Conservation (phyloP, 2,888 invertebrate species). For the Sesamia inferens region DNA sequence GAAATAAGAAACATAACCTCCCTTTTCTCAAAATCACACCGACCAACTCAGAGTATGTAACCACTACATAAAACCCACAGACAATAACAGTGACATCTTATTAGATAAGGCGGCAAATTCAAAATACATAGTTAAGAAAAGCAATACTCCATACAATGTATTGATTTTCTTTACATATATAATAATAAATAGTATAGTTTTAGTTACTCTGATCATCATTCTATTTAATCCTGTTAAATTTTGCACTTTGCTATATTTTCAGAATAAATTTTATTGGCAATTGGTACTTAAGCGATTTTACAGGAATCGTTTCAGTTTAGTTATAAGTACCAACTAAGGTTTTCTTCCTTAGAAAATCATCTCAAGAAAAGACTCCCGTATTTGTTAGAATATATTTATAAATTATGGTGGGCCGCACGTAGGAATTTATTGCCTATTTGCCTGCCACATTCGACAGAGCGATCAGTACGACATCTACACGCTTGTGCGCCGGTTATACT, state of each 20-base stretch:
- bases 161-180: conserved; percentile 7
- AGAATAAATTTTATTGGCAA: neutral
- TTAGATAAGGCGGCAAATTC: too few relatives aligned
- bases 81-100: too few relatives aligned
- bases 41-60: too few relatives aligned
- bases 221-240: neutral
- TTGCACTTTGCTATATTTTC: neutral
- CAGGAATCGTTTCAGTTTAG: neutral
- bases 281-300: neutral
- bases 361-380: neutral
- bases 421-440: neutral
- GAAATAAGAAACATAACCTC: too few relatives aligned
- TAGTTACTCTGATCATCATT: neutral
- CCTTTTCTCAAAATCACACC: too few relatives aligned
- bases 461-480: neutral
- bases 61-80: too few relatives aligned
- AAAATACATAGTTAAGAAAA: too few relatives aligned
- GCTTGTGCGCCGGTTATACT: neutral
- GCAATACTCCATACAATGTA: too few relatives aligned
- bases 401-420: neutral
- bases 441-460: neutral
- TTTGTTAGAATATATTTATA: neutral
- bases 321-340: neutral
- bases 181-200: neutral
- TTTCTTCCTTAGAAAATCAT: neutral